Percentiles rank a stretch among this genome's conserved stretches.
Conservation (phyloP, 2,888 invertebrate genomes). For the Chrysopilus asiliformis region DNA sequence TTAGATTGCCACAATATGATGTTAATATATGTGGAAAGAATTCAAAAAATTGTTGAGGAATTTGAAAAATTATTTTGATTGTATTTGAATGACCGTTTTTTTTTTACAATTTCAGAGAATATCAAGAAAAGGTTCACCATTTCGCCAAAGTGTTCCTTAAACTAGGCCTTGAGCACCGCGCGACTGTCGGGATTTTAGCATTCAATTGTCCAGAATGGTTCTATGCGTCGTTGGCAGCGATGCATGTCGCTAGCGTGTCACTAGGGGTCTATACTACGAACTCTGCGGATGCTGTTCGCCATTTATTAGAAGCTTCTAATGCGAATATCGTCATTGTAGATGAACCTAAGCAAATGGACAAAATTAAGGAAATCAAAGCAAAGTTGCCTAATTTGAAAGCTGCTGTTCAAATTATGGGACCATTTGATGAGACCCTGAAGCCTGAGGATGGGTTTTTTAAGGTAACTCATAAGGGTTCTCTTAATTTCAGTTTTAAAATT, state of each 20-base stretch:
- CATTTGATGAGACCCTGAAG: slow-evolving; percentile 21
- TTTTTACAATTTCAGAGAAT: slow-evolving; percentile 43
- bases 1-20: no score
- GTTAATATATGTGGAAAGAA: no score
- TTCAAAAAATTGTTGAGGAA: no score
- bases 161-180: slow-evolving; percentile 57
- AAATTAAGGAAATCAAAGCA: slow-evolving; percentile 54
- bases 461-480: no score
- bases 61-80: slow-evolving; percentile 17
- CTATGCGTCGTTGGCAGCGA: slow-evolving; percentile 65
- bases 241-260: slow-evolving; percentile 75
- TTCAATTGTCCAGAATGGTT: slow-evolving; percentile 88
- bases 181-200: slow-evolving; percentile 74
- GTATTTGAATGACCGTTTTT: not conserved
- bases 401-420: slow-evolving; percentile 42
- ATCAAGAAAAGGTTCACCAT: slow-evolving; percentile 52
- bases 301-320: slow-evolving; percentile 55
- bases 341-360: slow-evolving; percentile 70
- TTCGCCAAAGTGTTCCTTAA: slow-evolving; percentile 71
- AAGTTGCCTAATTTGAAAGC: slow-evolving; percentile 61
- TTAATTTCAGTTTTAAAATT: no score
- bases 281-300: slow-evolving; percentile 68
- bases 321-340: slow-evolving; percentile 80
- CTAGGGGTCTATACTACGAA: slow-evolving; percentile 86
- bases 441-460: slow-evolving; percentile 25